Base-by-base conservation (phyloP, 1,140 invertebrate genomes). In the Temnothorax curvispinosus region DNA sequence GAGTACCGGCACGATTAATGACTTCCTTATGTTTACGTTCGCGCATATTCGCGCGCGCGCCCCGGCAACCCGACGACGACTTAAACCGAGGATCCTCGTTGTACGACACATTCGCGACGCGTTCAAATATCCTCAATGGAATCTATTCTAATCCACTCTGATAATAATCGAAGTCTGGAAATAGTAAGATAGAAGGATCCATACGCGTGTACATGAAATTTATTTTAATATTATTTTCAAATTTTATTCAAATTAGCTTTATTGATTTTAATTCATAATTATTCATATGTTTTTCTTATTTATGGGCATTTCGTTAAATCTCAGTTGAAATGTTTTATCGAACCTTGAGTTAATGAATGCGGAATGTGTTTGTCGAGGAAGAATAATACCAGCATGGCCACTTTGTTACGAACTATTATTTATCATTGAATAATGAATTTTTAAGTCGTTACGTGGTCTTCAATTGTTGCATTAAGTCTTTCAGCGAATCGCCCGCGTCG, bases 21-120 rank as follows among this genome's bases (percentile, higher is more conserved):
- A 89, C 87, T 90, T 90, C 87, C 87, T 90, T 47, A 65, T 87
- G 84, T 89, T 82, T 78, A 71, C 56, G 72, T 32, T 72, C 52
- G 85, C 81, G 54, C n/a, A 35, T 58, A 67, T 54, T 77, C 44
- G 56, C 76, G 52, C 76, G 52, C 72, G 38, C 54, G 80, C 50
- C 58, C 75, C 64, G 35, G 18, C 64, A 35, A 21, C 11, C 7
- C 11, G 11, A 8, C 38, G 35, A 44, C n/a, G 69, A 62, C 67
- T 13, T 18, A 60, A 72, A 50, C 47, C 18, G 47, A 74, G 35
- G 13, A 71, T 35, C 65, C n/a, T 64, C 75, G 75, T 50, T 44
- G 35, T 32, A 77, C 72, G 50, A 54, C 35, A 44, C n/a, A 2
- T 38, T 44, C 74, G 35, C 38, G n/a, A 4, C 58, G 18, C n/a